Conservation (phyloP, 2,113 vertebrate genomes). For the Rhodinocichla rosea region DNA sequence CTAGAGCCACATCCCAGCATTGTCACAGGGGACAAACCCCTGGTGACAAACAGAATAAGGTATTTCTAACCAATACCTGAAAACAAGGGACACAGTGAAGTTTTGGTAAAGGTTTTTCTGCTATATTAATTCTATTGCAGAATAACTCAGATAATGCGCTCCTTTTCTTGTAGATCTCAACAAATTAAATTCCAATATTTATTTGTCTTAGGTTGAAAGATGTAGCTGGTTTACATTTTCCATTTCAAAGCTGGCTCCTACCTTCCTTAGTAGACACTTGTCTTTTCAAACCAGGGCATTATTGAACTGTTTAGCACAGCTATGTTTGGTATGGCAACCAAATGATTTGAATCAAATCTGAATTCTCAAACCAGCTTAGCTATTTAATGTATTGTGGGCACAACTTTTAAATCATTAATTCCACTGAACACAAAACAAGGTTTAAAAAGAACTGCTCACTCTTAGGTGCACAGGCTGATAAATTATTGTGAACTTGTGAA, state of each 20-base stretch:
- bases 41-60: background rate
- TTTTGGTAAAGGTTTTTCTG: background rate
- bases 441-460: background rate
- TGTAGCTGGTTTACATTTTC: background rate
- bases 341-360: background rate
- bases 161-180: background rate
- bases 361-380: background rate
- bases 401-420: background rate
- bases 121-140: background rate
- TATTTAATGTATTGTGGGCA: background rate
- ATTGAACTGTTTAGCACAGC: background rate
- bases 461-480: background rate
- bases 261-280: background rate
- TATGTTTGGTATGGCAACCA: background rate
- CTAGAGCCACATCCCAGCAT: background rate
- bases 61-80: background rate
- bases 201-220: background rate
- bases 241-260: background rate
- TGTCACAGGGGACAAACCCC: background rate
- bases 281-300: background rate
- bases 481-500: background rate
- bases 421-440: background rate
- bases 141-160: background rate
- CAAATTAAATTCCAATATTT: background rate
- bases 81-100: fast-evolving